Evolutionary conservation across 1,140 invertebrate genomes (phyloP).

Genomic region (Meloidogyne chitwoodi): DNA sequence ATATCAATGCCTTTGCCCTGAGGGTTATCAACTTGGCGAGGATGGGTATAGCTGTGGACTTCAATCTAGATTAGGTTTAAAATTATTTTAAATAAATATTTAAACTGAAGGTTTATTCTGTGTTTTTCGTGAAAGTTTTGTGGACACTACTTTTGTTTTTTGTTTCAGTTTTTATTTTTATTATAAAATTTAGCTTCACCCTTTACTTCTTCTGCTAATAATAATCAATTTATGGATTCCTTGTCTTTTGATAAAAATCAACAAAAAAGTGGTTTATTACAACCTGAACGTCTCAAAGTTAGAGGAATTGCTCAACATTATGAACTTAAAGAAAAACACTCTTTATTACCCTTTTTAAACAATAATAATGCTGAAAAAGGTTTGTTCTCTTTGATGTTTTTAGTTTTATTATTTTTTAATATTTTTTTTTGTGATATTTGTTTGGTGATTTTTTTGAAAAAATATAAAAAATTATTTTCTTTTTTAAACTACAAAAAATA

Average conservation of each 20-base stretch:
- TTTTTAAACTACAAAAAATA: too few relatives aligned
- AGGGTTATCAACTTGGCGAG: conserved; percentile 51
- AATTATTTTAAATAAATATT: not conserved
- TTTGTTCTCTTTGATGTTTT: not conserved
- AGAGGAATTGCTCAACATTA: conserved; percentile 10
- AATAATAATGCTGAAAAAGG: not conserved
- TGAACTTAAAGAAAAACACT: not conserved
- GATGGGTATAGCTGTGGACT: conserved; percentile 46
- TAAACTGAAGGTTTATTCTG: not conserved
- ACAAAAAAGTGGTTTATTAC: not conserved
- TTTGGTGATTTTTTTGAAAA: too few relatives aligned
- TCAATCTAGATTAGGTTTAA: not conserved
- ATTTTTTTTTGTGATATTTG: not conserved
- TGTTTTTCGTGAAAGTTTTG: not conserved
- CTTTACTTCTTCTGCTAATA: not conserved
- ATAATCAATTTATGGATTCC: not conserved
- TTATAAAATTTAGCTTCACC: not conserved
- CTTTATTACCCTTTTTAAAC: not conserved
- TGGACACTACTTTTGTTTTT: not conserved
- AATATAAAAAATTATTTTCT: too few relatives aligned
- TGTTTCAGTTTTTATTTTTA: not conserved
- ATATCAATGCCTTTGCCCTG: conserved; percentile 78
- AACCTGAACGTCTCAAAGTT: conserved; percentile 23
- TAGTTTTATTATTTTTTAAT: not conserved
- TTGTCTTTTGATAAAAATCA: not conserved